Evolutionary conservation across 2,888 invertebrate genomes (phyloP).

Genomic region (Drosophila tanythrix): DNA sequence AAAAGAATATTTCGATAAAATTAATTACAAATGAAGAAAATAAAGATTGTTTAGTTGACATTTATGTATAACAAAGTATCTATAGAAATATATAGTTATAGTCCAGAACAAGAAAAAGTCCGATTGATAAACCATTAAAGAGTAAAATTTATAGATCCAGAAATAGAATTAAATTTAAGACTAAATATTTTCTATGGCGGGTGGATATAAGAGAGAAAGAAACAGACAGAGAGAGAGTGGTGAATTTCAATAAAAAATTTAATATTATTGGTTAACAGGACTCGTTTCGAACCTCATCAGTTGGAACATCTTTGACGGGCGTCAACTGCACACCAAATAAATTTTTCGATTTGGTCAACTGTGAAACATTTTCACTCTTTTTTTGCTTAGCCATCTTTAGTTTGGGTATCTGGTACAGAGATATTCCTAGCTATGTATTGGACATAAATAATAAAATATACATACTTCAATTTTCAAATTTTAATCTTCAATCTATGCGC

Average conservation of each 20-base stretch:
- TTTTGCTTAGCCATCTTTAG: conserved; percentile 36
- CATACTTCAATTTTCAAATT: background rate
- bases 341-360: conserved; percentile 85
- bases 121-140: conserved; percentile 2
- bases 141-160: background rate
- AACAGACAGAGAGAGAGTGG: background rate
- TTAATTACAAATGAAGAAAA: background rate
- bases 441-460: conserved; percentile 29
- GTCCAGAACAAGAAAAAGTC: conserved; percentile 4
- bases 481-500: background rate
- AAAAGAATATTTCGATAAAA: background rate
- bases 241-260: background rate
- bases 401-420: conserved; percentile 48
- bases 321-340: conserved; percentile 86
- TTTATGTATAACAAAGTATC: background rate
- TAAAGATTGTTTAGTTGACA: background rate
- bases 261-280: background rate
- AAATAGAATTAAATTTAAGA: background rate
- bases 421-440: conserved; percentile 41
- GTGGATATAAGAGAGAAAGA: background rate
- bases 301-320: conserved; percentile 58
- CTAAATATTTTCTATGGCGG: background rate
- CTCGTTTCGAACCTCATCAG: conserved; percentile 68
- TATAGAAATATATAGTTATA: background rate
- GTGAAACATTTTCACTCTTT: conserved; percentile 35